Percentiles rank a stretch among this genome's conserved stretches.
Evolutionary conservation across 35 echinoderm and acorn worm genomes (phyloP).

Genomic region (Lytechinus variegatus): DNA sequence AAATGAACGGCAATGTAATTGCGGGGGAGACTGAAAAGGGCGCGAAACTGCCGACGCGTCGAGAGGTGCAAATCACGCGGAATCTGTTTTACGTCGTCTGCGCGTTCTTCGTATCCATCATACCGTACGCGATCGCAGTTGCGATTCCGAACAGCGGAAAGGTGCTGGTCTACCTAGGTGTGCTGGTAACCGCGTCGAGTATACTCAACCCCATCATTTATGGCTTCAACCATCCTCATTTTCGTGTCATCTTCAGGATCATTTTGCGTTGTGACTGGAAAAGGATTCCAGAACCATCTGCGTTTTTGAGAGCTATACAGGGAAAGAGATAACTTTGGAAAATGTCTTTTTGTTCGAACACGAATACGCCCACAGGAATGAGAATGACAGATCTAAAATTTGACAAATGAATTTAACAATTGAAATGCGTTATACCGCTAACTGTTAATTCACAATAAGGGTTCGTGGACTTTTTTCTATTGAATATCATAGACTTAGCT

Average conservation of each 20-base stretch:
- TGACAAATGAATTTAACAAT: not conserved
- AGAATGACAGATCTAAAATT: not conserved
- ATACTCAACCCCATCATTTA: constrained; percentile 63
- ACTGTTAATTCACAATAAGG: no score
- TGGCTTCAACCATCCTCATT: constrained; percentile 57
- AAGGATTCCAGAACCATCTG: constrained; percentile 55
- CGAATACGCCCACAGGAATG: not conserved
- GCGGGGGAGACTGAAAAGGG: not conserved
- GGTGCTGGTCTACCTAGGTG: constrained; percentile 28
- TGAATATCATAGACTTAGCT: not conserved
- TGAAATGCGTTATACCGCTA: not conserved
- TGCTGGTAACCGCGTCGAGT: constrained; percentile 6
- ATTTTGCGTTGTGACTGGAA: constrained; percentile 39
- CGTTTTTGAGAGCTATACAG: not conserved
- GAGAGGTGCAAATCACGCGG: constrained; percentile 59
- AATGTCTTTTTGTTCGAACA: not conserved
- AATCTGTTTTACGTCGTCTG: constrained; percentile 66
- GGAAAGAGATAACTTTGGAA: not conserved
- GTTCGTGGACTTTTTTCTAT: not conserved
- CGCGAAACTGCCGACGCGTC: not conserved
- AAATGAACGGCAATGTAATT: not conserved
- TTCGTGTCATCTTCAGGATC: constrained; percentile 44
- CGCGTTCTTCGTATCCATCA: constrained; percentile 64
- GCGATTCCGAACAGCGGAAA: constrained; percentile 60
- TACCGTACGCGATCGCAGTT: constrained; percentile 56